These are phyloP conservation scores for Cloeon dipterum DNA, from an alignment of 2,888 invertebrate species.

Conservation along the genomic window DNA sequence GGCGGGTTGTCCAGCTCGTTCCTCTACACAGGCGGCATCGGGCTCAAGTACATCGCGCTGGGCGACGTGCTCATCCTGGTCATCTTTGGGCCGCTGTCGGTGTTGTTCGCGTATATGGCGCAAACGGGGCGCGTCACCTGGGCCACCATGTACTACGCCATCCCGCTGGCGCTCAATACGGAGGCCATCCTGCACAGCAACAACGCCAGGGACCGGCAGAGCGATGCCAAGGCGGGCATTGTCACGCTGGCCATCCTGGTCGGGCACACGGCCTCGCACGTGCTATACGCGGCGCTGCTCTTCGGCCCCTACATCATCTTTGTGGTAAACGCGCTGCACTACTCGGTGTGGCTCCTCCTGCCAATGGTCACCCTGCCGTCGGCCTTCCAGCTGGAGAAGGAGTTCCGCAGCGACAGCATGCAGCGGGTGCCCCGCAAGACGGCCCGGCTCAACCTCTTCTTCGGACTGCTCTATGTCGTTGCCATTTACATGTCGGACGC, in stretches of 20 bases:
- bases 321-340: constrained; percentile 62
- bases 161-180: constrained; percentile 80
- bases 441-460: constrained; percentile 71
- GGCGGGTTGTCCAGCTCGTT: constrained; percentile 88
- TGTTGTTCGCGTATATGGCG: constrained; percentile 78
- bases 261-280: constrained; percentile 74
- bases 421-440: constrained; percentile 67
- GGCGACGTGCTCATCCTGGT: constrained; percentile 82
- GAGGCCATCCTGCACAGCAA: constrained; percentile 91
- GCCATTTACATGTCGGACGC: constrained; percentile 34
- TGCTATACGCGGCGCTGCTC: constrained; percentile 68
- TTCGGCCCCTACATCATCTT: constrained; percentile 82
- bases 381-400: constrained; percentile 76
- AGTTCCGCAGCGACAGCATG: constrained; percentile 59
- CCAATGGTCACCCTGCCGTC: constrained; percentile 69
- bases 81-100: constrained; percentile 84
- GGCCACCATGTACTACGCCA: constrained; percentile 78
- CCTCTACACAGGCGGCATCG: constrained; percentile 90
- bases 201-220: constrained; percentile 77
- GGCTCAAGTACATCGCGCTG: constrained; percentile 83
- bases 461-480: constrained; percentile 73
- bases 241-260: constrained; percentile 87
- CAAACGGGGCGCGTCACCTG: constrained; percentile 82
- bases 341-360: constrained; percentile 69
- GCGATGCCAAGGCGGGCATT: constrained; percentile 71